Base-by-base conservation (phyloP, 2,888 invertebrate genomes). In the Thysanoteuthis rhombus region DNA sequence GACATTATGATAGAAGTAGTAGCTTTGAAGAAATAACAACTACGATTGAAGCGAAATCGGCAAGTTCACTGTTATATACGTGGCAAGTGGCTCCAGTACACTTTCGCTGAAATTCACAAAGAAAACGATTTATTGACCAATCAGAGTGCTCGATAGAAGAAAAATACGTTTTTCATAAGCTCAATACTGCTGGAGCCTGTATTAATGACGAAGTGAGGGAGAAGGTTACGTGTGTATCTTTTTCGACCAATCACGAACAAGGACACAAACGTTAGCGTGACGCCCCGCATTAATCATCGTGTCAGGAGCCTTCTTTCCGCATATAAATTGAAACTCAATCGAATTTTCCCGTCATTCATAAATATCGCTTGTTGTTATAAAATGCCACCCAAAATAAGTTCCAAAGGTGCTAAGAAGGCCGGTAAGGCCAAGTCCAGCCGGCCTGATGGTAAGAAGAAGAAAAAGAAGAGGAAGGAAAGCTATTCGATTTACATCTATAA, bases 401-500 rank as follows among this genome's bases (percentile, higher is more conserved):
- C 93, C 28, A 95, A 95, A 90, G 95, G 95, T 39, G 95, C 95
- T 92, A 96, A 96, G 94, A 96, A 96, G 93, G 95, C 94, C 90
- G 94, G 91, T 47, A 96, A 96, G 95, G 95, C 96, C 6, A 95
- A 95, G 93, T 94, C 95, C 93, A 94, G 95, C 39, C 94, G 95
- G 22, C 92, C 94, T n/a, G 95, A 95, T 0, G 96, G 96, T 94
- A 96, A 96, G 95, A 96, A 96, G 94, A 94, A 93, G 93, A 95
- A 94, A 94, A 94, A 95, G 94, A 95, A 94, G 94, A 95, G 96
- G 94, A 95, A 94, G 94, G 96, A 96, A 94, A 95, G 94, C 93
- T 96, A 96, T 94, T 93, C 94, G 75, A 95, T 95, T 94, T 96
- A 95, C 95, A 96, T 96, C 93, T 96, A 95, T 95, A 96, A 96